Evolutionary conservation across 2,888 invertebrate genomes (phyloP), one percentile per base, ranked within the genome.

Genomic region (Archaeoteleia sp.): DNA sequence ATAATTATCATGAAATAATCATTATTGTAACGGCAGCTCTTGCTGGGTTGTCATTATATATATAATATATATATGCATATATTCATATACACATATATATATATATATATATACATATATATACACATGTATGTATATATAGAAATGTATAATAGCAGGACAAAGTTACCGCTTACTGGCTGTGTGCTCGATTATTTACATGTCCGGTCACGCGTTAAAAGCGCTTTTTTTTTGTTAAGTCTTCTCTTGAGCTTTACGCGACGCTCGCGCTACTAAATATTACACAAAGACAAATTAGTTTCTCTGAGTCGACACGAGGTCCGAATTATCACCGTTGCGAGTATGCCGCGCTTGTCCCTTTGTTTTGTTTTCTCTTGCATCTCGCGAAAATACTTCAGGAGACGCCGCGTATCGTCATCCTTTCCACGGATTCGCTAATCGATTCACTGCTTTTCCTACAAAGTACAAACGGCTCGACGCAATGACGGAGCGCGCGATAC

Each of bases 11-110:
- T 15, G 20, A 58, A 67, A 51, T 62, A 68, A 68, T 58, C 55
- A 54, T 65, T 71, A 73, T 74, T 58, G 68, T 70, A 73, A 72
- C 71, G 75, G 77, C 77, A 77, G 77, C 76, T 73, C 73, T 73
- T 72, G 74, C 73, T 77, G 71, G 73, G 73, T 54, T 27, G 71
- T 54, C 49, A 55, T 58, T 55, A 35, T 58, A 53, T 57, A 43
- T 62, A 70, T 55, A 62, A 57, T 57, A 57, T 48, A 17, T 51
- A 51, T 67, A 32, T 8, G 15, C 13, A 34, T 69, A 68, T 45
- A 63, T 72, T 5, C 9, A 29, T 29, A 8, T 29, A 8, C 5
- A 20, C 5, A 2, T 5, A 30, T 10, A 30, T 30, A 30, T 69
- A 68, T 45, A 63, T 70, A 29, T 8, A 29, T 29, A 29, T 29